Conservation (phyloP, 2,113 vertebrate species). For the Mugil cephalus region DNA sequence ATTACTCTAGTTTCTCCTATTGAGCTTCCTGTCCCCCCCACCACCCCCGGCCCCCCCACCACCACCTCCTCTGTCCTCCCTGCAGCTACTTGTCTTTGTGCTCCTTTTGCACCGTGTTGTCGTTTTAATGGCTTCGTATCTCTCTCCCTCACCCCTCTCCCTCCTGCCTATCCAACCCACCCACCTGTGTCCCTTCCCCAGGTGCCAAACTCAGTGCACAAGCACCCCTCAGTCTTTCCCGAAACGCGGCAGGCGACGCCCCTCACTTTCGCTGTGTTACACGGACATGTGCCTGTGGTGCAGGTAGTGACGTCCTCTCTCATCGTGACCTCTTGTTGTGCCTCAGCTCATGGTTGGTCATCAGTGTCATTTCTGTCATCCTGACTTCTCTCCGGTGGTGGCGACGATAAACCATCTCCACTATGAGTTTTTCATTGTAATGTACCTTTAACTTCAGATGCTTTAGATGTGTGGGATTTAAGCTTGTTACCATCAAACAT, state of each 20-base stretch:
- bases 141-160: slow-evolving; percentile 67
- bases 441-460: not conserved
- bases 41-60: no score
- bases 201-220: slow-evolving; percentile 99
- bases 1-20: slow-evolving; percentile 59
- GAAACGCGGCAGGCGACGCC: slow-evolving; percentile 99
- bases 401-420: slow-evolving; percentile 27
- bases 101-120: slow-evolving; percentile 39
- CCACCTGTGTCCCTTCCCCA: slow-evolving; percentile 86
- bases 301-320: slow-evolving; percentile 88
- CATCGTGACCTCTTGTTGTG: slow-evolving; percentile 67
- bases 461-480: slow-evolving; percentile 1
- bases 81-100: slow-evolving; percentile 58
- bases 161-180: slow-evolving; percentile 57
- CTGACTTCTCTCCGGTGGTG: slow-evolving; percentile 17
- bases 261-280: slow-evolving; percentile 98
- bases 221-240: slow-evolving; percentile 97
- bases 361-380: slow-evolving; percentile 61
- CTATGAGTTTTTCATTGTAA: slow-evolving; percentile 27
- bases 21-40: slow-evolving; percentile 36
- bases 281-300: slow-evolving; percentile 99
- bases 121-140: slow-evolving; percentile 76
- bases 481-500: slow-evolving; percentile 4
- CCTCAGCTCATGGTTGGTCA: slow-evolving; percentile 67
- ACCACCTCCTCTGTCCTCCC: slow-evolving; percentile 41